A percentile compares a stretch with the other conserved stretches of the same genome.
Conservation (phyloP, 2,113 vertebrate genomes). For the Corvus cornix region DNA sequence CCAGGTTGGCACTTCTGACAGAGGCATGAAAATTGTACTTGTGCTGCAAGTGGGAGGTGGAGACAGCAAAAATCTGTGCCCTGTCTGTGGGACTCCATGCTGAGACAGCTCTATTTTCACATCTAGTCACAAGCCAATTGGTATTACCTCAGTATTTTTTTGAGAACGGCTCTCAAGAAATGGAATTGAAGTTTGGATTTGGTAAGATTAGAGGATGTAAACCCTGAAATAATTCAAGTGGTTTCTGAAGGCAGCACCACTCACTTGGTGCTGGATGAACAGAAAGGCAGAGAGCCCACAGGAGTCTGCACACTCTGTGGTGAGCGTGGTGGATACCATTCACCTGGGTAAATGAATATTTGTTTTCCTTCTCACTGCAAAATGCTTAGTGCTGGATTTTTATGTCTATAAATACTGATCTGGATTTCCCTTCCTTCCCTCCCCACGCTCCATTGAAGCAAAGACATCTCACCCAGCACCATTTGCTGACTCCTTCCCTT, state of each 20-base stretch:
- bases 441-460: background rate
- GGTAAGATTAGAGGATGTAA: background rate
- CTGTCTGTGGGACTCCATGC: slow-evolving; percentile 26
- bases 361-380: slow-evolving; percentile 3
- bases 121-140: slow-evolving; percentile 4
- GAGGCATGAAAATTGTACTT: slow-evolving; percentile 48
- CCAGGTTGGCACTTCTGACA: slow-evolving; percentile 55
- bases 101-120: slow-evolving; percentile 56
- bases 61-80: slow-evolving; percentile 64
- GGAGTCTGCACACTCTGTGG: background rate
- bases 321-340: background rate
- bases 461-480: background rate
- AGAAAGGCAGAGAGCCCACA: background rate
- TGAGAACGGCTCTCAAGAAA: background rate
- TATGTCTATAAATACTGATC: slow-evolving; percentile 22
- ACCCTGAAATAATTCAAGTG: background rate
- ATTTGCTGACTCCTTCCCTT: slow-evolving; percentile 15
- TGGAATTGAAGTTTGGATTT: background rate
- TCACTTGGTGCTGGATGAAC: background rate
- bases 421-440: slow-evolving; percentile 48
- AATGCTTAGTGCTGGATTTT: slow-evolving; percentile 35
- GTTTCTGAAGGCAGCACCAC: background rate
- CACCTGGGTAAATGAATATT: background rate
- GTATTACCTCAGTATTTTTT: background rate
- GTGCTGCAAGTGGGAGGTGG: slow-evolving; percentile 61